These are phyloP conservation scores for Nasonia longicornis DNA, from an alignment of 1,140 invertebrate species.

Conservation along the genomic window DNA sequence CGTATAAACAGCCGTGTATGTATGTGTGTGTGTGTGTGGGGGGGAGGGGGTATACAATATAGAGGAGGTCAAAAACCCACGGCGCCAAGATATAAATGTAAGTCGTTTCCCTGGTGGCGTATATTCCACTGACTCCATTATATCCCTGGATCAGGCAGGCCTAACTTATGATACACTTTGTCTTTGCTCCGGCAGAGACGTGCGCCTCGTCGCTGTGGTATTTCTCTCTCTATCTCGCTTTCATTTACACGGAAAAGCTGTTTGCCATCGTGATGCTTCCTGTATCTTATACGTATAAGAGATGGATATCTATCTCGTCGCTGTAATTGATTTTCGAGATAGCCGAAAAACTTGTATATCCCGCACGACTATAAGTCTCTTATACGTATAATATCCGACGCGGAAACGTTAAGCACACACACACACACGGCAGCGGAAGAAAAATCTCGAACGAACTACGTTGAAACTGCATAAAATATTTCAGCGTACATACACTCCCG, in stretches of 20 bases:
- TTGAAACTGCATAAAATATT: neutral
- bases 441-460: too few relatives aligned
- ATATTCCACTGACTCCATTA: conserved; percentile 22
- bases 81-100: conserved; percentile 17
- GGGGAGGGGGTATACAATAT: neutral
- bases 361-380: too few relatives aligned
- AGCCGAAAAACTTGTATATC: too few relatives aligned
- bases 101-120: conserved; percentile 17
- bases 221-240: neutral
- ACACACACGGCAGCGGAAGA: too few relatives aligned
- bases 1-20: too few relatives aligned
- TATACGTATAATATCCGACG: too few relatives aligned
- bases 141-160: neutral
- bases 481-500: neutral
- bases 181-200: neutral
- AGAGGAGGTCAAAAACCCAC: neutral
- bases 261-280: neutral
- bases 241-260: neutral
- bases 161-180: conserved; percentile 13
- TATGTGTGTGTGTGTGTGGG: too few relatives aligned
- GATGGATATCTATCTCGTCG: neutral
- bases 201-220: neutral
- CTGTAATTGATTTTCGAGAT: neutral
- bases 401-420: too few relatives aligned
- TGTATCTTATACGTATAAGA: neutral